Conservation (phyloP, 2,888 invertebrate genomes). For the Pteria penguin region DNA sequence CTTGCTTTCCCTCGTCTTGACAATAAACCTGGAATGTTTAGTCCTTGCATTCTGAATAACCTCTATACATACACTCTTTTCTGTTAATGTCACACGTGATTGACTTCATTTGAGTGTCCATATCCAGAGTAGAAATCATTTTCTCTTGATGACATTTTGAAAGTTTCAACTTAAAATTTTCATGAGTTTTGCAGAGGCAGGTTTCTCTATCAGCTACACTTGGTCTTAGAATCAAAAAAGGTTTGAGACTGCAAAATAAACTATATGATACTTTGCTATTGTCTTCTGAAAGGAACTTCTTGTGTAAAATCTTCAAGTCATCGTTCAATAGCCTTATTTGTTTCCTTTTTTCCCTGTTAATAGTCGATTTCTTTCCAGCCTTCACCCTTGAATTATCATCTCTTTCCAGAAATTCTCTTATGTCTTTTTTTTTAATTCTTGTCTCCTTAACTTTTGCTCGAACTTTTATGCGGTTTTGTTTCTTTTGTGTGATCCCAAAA, state of each 20-base stretch:
- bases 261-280: conserved; percentile 38
- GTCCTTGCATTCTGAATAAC: conserved; percentile 10
- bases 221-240: conserved; percentile 43
- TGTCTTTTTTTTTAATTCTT: conserved; percentile 20
- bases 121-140: conserved; percentile 13
- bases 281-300: conserved; percentile 39
- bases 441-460: not conserved
- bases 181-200: conserved; percentile 42
- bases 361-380: conserved; percentile 39
- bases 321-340: conserved; percentile 45
- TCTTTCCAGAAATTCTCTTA: conserved; percentile 35
- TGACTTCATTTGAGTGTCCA: conserved; percentile 6
- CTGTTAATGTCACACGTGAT: conserved; percentile 24
- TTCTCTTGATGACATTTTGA: conserved; percentile 3
- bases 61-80: conserved; percentile 26
- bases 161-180: conserved; percentile 40
- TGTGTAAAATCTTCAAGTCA: conserved; percentile 38
- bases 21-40: not conserved
- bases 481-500: not conserved
- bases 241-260: conserved; percentile 39
- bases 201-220: conserved; percentile 43
- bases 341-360: conserved; percentile 29
- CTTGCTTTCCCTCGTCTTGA: conserved; percentile 8
- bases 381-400: conserved; percentile 47
- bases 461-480: not conserved